Base-by-base conservation (phyloP, 2,797 vertebrate species). In the Mormyrops boulengeri region DNA sequence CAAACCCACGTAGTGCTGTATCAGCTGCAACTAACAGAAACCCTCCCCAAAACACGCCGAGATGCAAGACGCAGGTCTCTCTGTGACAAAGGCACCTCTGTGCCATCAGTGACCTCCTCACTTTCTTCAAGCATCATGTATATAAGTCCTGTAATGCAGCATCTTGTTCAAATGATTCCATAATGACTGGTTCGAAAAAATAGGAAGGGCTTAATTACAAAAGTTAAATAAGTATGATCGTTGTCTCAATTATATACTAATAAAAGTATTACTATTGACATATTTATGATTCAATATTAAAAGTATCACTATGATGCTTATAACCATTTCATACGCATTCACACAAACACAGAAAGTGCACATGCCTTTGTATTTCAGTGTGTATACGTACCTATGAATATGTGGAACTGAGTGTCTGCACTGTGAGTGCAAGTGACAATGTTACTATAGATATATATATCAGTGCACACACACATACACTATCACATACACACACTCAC, bases 1-100 rank as follows among this genome's bases (percentile, higher is more conserved):
- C 91, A 93, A 91, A 93, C 91, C 92, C 89, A 94, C 92, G 93
- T 89, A 87, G 90, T 53, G 88, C 85, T 90, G 92, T 92, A 92
- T 92, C 44, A 89, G 41, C 90, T 92, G 90, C 88, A 4, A 49
- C 88, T 85, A 77, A 90, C 91, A 91, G 89, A 88, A 26, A 60
- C 34, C 50, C 2, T 47, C 4, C 55, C 22, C 22, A 50, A 85
- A 86, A n/a, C 55, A 12, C 8, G 34, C 14, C 44, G 52, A 69
- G 14, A 62, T 11, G 86, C 9, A 88, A 38, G 52, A 80, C 6
- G 5, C 73, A 19, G 73, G 38, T 80, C 73, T 47, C 86, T 49
- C 55, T 38, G 17, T 53, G 4, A 60, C 26, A 44, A 88, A 60
- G 7, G 8, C 7, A 60, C 26, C 14, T 6, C 17, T 26, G 49